These are phyloP conservation scores for Acrossocheilus fasciatus DNA, from an alignment of 2,797 vertebrate genomes.

Conservation along the genomic window DNA sequence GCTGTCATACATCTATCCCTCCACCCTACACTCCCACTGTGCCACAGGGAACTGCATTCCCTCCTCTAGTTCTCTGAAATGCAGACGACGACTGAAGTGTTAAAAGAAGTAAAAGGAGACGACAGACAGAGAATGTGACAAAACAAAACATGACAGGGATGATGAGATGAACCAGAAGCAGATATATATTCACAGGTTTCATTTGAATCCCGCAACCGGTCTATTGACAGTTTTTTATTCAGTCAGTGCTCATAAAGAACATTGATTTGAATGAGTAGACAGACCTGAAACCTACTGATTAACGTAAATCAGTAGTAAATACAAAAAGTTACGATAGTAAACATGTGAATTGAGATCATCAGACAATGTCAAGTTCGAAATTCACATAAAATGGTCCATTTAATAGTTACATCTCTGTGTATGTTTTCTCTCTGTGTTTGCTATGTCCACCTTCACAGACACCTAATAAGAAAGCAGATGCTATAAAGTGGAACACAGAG, in stretches of 20 bases:
- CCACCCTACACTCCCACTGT: conserved; percentile 63
- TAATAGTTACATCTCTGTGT: background rate
- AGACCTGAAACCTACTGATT: background rate
- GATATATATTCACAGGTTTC: conserved; percentile 1
- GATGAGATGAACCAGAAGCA: conserved; percentile 23
- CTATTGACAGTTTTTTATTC: background rate
- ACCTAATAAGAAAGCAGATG: background rate
- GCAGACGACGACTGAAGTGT: conserved; percentile 60
- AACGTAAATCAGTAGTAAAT: background rate
- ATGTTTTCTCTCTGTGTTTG: background rate
- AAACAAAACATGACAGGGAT: conserved; percentile 29
- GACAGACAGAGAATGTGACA: conserved; percentile 52
- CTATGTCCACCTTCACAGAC: background rate
- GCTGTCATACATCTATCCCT: conserved; percentile 64
- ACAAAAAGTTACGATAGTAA: background rate
- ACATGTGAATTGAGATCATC: background rate
- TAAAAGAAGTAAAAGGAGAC: conserved; percentile 47
- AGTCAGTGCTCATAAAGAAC: conserved; percentile 3
- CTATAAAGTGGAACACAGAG: background rate
- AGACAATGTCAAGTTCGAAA: conserved; percentile 14
- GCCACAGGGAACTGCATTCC: conserved; percentile 51
- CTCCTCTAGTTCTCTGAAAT: conserved; percentile 57
- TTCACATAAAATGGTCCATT: background rate
- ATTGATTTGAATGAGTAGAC: background rate
- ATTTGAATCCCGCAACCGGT: background rate